Evolutionary conservation across 2,113 vertebrate genomes (phyloP).

Genomic region (Takifugu flavidus): DNA sequence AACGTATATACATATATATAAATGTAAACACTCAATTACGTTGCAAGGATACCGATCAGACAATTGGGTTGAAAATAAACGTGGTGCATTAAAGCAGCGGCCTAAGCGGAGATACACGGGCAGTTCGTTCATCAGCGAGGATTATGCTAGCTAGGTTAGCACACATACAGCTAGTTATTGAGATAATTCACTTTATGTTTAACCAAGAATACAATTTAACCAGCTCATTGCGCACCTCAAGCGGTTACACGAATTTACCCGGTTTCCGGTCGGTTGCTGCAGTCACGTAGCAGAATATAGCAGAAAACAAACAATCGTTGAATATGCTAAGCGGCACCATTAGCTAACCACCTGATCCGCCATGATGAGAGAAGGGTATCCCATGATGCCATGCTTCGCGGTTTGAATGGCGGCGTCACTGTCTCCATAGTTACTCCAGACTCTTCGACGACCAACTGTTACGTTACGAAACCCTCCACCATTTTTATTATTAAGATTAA

Average conservation of each 20-base stretch:
- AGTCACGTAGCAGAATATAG: background rate
- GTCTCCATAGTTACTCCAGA: conserved; percentile 57
- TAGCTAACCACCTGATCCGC: conserved; percentile 58
- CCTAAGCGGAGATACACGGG: conserved; percentile 18
- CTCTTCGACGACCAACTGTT: background rate
- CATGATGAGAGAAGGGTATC: conserved; percentile 62
- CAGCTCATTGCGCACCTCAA: fast-evolving
- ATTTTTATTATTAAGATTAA: background rate
- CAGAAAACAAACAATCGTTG: conserved; percentile 30
- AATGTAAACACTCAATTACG: background rate
- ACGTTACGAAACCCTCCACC: background rate
- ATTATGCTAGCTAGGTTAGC: conserved; percentile 32
- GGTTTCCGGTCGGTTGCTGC: background rate
- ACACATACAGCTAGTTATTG: conserved; percentile 12
- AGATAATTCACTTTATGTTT: conserved; percentile 9
- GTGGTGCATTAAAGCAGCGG: conserved; percentile 25
- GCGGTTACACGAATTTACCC: conserved; percentile 19
- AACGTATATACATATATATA: too few relatives aligned
- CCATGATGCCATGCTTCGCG: conserved; percentile 63
- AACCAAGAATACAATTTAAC: background rate
- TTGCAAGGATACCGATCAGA: fast-evolving
- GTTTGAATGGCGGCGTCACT: conserved; percentile 57
- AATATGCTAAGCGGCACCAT: conserved; percentile 44
- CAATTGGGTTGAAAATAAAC: background rate
- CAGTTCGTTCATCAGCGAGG: conserved; percentile 11